Percentiles rank a stretch among this genome's conserved stretches.
Conservation (phyloP, 2,113 vertebrate genomes). For the Myotis lucifugus region DNA sequence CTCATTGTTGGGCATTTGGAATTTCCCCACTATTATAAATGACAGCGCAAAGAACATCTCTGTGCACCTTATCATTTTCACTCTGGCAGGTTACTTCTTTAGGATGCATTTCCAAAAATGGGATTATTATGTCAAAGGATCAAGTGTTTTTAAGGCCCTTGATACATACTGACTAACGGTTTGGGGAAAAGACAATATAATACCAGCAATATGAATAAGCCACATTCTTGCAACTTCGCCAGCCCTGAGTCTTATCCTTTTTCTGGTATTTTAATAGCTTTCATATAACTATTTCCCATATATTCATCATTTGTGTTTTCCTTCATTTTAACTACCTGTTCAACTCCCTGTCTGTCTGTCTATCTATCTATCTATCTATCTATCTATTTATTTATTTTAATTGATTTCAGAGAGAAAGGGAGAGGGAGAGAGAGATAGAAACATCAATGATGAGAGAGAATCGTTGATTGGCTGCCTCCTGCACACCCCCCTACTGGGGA, state of each 20-base stretch:
- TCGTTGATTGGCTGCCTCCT: too few species aligned
- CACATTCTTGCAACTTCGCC: background rate
- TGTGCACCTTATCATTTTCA: rapidly evolving
- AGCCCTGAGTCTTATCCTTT: background rate
- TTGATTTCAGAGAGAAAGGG: too few species aligned
- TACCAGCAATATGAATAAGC: rapidly evolving
- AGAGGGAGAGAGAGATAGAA: too few species aligned
- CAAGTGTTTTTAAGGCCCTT: background rate
- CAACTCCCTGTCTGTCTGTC: too few species aligned
- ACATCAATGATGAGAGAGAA: too few species aligned
- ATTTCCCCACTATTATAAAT: background rate
- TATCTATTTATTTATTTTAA: too few species aligned
- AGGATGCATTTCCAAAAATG: background rate
- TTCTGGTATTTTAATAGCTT: background rate
- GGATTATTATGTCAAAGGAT: rapidly evolving
- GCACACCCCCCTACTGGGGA: too few species aligned
- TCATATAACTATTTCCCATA: too few species aligned
- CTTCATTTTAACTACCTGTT: background rate
- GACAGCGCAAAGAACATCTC: background rate
- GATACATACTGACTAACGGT: rapidly evolving
- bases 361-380: too few species aligned
- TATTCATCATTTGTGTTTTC: background rate
- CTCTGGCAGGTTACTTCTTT: background rate
- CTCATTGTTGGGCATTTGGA: rapidly evolving
- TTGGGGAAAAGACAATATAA: background rate